Base-by-base conservation (phyloP, 2,888 invertebrate species). In the Lucinisca nassula region DNA sequence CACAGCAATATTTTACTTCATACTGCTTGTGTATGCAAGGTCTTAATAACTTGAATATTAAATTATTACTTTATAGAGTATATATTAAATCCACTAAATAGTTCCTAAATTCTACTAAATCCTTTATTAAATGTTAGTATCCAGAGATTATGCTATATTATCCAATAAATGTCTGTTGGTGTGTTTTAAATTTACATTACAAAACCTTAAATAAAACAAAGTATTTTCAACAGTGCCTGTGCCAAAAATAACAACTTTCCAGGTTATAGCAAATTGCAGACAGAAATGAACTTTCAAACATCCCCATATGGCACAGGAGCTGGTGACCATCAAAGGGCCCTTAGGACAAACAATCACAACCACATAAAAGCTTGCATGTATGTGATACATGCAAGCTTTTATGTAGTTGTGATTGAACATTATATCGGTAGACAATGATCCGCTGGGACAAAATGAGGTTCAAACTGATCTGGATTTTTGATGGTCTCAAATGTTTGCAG, bases 231-330 rank as follows among this genome's bases (percentile, higher is more conserved):
- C 17, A 3, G 12, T n/a, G 55, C 8, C 55, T n/a, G n/a, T 55
- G 55, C 55, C n/a, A 55, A 55, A 40, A 55, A 55, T n/a, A 55
- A 55, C 55, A 55, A 55, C 8, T 21, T 55, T n/a, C 55, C n/a
- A 17, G n/a, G 4, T 8, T n/a, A 14, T 10, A 40, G 14, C n/a
- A 40, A 8, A 55, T 17, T 55, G 55, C n/a, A n/a, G 21, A 55
- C 17, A 4, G 55, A 14, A 55, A 8, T 55, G 55, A 55, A 55
- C 55, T 55, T 55, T 55, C 55, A 55, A n/a, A 55, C n/a, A 67
- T 67, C 67, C 67, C 67, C 67, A 67, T 35, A 67, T 67, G 67
- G 67, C 67, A 67, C 35, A 8, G 17, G 45, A 45, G 45, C 45
- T 12, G 17, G 45, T 17, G n/a, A n/a, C n/a, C n/a, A n/a, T n/a